These are phyloP conservation scores for Morelia viridis DNA, from an alignment of 2,797 vertebrate genomes.

Conservation along the genomic window DNA sequence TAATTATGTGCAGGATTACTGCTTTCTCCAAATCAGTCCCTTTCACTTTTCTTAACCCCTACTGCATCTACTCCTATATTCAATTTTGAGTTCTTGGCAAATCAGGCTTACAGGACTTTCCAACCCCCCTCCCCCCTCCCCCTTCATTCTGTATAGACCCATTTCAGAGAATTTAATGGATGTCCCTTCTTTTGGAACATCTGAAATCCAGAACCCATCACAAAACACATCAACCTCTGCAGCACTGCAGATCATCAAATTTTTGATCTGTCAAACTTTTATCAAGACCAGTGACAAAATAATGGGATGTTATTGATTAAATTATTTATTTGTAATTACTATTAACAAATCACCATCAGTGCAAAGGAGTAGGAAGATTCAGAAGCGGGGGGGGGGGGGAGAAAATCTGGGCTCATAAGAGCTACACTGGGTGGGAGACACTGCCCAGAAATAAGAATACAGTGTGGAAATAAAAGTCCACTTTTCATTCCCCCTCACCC, in stretches of 20 bases:
- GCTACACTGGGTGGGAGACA: background rate
- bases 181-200: background rate
- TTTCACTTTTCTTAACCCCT: slow-evolving; percentile 13
- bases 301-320: background rate
- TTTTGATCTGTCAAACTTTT: background rate
- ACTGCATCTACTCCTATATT: background rate
- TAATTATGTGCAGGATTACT: background rate
- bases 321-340: background rate
- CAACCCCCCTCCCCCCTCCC: background rate
- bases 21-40: background rate
- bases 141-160: background rate
- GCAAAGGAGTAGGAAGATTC: background rate
- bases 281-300: background rate
- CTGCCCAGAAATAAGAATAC: background rate
- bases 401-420: background rate
- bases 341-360: background rate
- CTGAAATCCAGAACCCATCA: background rate
- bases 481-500: background rate
- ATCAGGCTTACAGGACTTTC: background rate
- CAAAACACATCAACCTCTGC: background rate
- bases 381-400: background rate
- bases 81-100: background rate
- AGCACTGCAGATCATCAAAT: background rate
- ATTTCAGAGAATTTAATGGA: background rate
- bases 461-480: background rate